phyloP scores from a whole-genome alignment of 2,888 invertebrate genomes.

The Craniophora ligustri region DNA sequence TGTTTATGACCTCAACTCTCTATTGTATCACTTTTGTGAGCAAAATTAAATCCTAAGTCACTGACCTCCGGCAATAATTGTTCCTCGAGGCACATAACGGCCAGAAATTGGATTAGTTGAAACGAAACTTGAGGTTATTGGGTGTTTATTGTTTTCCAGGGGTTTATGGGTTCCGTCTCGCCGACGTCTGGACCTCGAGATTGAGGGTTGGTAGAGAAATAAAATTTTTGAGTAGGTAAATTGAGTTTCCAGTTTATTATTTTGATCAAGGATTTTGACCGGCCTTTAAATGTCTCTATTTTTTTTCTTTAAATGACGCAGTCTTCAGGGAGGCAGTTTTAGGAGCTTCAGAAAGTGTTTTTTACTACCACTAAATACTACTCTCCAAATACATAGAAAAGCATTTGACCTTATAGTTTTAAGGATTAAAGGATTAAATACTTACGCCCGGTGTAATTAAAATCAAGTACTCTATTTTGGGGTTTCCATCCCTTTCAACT shows the following conservation, averaged over 20 bases:
- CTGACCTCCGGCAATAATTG: constrained; percentile 2
- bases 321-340: too few relatives aligned
- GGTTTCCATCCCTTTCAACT: too few relatives aligned
- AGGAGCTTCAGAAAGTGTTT: too few relatives aligned
- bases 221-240: constrained; percentile 21
- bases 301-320: too few relatives aligned
- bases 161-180: constrained; percentile 34
- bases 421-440: too few relatives aligned
- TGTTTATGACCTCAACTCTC: not conserved
- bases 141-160: constrained; percentile 37
- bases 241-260: constrained; percentile 31
- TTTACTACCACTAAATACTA: too few relatives aligned
- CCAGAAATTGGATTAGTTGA: constrained; percentile 40
- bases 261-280: constrained; percentile 22
- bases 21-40: not conserved
- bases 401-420: too few relatives aligned
- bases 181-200: constrained; percentile 17
- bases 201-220: constrained; percentile 18
- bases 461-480: too few relatives aligned
- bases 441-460: too few relatives aligned
- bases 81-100: constrained; percentile 6
- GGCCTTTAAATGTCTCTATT: too few relatives aligned
- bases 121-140: constrained; percentile 36
- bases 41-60: constrained; percentile 1
- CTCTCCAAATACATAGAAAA: too few relatives aligned